Evolutionary conservation across 2,888 invertebrate species (phyloP).

Genomic region (Morpho achilles): DNA sequence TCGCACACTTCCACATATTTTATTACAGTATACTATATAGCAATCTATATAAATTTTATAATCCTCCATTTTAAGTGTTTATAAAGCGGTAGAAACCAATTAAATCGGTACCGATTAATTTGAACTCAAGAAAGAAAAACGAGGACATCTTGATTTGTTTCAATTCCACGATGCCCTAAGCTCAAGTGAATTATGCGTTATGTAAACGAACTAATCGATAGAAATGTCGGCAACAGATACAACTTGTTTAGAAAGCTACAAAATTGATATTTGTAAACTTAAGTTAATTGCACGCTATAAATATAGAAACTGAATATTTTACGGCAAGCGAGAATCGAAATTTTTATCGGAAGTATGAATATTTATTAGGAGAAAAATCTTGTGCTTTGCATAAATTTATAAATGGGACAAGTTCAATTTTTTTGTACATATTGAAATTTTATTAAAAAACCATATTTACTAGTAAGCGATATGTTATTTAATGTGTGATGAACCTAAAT

Average conservation of each 20-base stretch:
- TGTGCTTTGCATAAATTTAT: conserved; percentile 3
- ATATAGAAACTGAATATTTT: conserved; percentile 14
- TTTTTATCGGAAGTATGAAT: conserved; percentile 12
- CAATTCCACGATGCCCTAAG: no score
- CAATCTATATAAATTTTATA: no score
- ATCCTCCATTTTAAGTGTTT: no score
- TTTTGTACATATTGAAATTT: not conserved
- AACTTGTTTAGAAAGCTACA: conserved; percentile 25
- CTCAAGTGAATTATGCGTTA: not conserved
- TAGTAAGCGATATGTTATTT: no score
- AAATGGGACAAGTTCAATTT: conserved; percentile 1
- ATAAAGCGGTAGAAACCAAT: no score
- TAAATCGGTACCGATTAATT: no score
- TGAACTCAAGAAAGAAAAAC: no score
- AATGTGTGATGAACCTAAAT: no score
- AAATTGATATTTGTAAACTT: conserved; percentile 19
- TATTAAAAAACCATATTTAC: no score
- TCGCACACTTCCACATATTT: no score
- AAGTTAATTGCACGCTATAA: conserved; percentile 24
- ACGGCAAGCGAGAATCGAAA: not conserved
- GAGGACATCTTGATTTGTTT: no score
- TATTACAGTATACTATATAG: no score
- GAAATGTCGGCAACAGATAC: conserved; percentile 19
- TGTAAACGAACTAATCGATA: conserved; percentile 14
- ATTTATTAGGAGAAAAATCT: conserved; percentile 17